These are phyloP conservation scores for Anisognathus igniventris DNA, from an alignment of 2,797 vertebrate genomes.

Conservation along the genomic window DNA sequence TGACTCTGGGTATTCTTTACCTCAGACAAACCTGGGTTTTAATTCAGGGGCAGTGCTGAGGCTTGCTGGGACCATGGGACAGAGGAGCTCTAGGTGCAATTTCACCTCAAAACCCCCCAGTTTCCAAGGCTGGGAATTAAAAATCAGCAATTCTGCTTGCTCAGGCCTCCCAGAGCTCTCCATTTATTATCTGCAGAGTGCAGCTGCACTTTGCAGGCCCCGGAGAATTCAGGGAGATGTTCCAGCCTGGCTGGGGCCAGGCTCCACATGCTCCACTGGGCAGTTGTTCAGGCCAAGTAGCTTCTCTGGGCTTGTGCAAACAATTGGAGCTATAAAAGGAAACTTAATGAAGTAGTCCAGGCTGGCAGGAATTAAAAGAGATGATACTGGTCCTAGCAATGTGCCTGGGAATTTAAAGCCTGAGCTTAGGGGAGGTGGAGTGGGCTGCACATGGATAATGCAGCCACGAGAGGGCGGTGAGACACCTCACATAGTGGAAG, in stretches of 20 bases:
- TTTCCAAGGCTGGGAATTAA: neutral
- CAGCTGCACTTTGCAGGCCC: neutral
- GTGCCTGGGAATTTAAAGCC: neutral
- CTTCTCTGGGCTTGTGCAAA: neutral
- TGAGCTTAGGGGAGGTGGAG: neutral
- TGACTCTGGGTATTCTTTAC: neutral
- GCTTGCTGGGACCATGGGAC: fast-evolving
- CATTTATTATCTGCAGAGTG: neutral
- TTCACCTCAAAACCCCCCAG: neutral
- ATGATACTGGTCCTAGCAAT: neutral
- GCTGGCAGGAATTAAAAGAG: neutral
- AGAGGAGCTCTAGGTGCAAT: neutral
- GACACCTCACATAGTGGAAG: neutral
- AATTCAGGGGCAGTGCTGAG: neutral
- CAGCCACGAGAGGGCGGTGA: conserved; percentile 58
- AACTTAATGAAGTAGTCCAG: neutral
- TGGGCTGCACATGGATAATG: neutral
- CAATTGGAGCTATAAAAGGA: neutral
- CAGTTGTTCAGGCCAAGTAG: neutral
- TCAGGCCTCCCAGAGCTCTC: neutral
- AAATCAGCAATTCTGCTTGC: neutral
- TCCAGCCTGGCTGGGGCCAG: neutral
- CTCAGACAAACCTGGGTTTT: neutral
- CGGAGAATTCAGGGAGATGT: neutral
- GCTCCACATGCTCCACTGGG: neutral